Percentiles rank a stretch among this genome's conserved stretches.
phyloP scores from a whole-genome alignment of 2,113 vertebrate species.

The Mastomys coucha region DNA sequence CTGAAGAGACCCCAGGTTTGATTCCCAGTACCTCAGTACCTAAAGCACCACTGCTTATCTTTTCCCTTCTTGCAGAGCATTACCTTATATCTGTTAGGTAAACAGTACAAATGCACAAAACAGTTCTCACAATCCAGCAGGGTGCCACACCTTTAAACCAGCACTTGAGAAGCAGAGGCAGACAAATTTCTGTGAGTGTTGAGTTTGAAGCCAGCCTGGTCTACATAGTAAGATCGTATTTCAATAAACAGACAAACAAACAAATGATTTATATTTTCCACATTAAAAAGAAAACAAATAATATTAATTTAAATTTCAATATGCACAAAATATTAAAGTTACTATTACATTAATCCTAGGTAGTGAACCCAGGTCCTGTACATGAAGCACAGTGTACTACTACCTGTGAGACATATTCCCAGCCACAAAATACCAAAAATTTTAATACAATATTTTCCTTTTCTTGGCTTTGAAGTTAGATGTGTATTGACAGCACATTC shows the following conservation, averaged over 20 bases:
- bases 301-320: neutral
- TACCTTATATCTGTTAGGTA: neutral
- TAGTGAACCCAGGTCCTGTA: neutral
- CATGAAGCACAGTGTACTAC: neutral
- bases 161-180: neutral
- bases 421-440: neutral
- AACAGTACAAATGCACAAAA: neutral
- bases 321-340: neutral
- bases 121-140: neutral
- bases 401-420: neutral
- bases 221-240: neutral
- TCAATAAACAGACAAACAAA: neutral
- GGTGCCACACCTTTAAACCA: neutral
- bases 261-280: neutral
- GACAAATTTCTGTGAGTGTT: neutral
- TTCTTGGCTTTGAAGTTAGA: slow-evolving; percentile 6
- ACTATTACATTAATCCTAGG: neutral
- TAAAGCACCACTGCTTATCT: neutral
- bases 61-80: neutral
- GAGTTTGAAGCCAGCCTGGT: neutral
- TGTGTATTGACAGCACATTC: slow-evolving; percentile 12
- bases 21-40: neutral
- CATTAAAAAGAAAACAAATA: slow-evolving; percentile 16
- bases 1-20: neutral
- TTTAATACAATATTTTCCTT: neutral